A percentile compares a stretch with the other conserved stretches of the same genome.
Conservation (phyloP, 1,140 invertebrate genomes). For the Pogonomyrmex barbatus region DNA sequence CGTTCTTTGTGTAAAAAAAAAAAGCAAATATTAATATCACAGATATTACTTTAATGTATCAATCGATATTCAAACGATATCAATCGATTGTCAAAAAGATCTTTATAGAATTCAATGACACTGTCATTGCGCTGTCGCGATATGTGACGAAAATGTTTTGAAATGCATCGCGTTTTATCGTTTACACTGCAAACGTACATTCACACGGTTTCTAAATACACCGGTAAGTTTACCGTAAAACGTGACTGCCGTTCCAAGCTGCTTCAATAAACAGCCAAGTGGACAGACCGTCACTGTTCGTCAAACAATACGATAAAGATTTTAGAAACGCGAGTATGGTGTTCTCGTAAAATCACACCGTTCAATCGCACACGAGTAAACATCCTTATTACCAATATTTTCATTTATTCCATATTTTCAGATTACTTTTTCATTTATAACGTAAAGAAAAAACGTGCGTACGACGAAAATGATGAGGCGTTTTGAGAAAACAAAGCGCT, state of each 20-base stretch:
- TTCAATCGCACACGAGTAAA: neutral
- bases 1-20: no score
- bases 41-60: neutral
- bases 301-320: conserved; percentile 22
- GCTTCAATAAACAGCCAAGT: conserved; percentile 13
- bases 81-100: neutral
- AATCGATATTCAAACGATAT: neutral
- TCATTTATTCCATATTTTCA: neutral
- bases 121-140: no score
- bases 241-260: neutral
- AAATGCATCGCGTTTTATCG: conserved; percentile 26
- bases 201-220: conserved; percentile 5
- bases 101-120: neutral
- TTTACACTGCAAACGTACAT: conserved; percentile 3
- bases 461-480: neutral
- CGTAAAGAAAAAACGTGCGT: neutral
- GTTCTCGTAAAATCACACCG: neutral
- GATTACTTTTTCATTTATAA: neutral
- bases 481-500: neutral
- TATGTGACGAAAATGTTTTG: neutral
- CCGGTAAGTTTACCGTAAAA: conserved; percentile 28
- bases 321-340: neutral
- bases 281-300: conserved; percentile 3
- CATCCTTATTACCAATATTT: neutral
- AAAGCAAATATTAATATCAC: neutral